phyloP scores from a whole-genome alignment of 1,140 invertebrate species.

The Drosophila littoralis region DNA sequence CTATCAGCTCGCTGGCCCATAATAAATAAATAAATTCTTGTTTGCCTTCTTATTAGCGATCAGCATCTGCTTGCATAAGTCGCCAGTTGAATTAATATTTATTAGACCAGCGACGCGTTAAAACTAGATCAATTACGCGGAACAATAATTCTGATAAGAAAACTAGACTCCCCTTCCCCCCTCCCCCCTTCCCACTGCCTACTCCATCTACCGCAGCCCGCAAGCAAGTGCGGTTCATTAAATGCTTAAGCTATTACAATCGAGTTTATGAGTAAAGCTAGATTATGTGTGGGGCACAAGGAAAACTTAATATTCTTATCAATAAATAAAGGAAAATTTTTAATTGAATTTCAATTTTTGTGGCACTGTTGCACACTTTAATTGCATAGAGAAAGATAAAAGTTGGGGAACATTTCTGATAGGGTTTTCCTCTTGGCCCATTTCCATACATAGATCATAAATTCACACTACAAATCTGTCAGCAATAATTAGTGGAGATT shows the following conservation, averaged over 20 bases:
- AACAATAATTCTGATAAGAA: conserved; percentile 63
- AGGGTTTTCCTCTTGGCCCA: not conserved
- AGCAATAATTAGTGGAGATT: conserved; percentile 1
- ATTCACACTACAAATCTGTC: not conserved
- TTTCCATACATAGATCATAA: not conserved
- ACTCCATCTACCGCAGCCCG: no score
- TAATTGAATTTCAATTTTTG: not conserved
- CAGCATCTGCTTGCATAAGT: conserved; percentile 60
- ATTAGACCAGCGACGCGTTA: conserved; percentile 29
- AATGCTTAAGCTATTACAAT: conserved; percentile 29
- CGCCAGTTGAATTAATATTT: conserved; percentile 65
- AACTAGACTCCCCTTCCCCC: not conserved
- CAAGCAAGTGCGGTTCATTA: conserved; percentile 23
- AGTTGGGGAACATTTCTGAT: not conserved
- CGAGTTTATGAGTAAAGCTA: conserved; percentile 13
- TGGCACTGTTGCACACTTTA: not conserved
- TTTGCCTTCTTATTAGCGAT: conserved; percentile 62
- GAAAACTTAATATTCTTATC: conserved; percentile 31
- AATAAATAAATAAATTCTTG: conserved; percentile 34
- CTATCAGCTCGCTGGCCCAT: not conserved
- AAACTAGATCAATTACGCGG: conserved; percentile 76
- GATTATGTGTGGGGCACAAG: conserved; percentile 18
- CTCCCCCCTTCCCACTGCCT: not conserved
- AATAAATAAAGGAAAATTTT: not conserved
- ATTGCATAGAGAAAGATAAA: not conserved